Conservation (phyloP, 92 coral and sea anemone species). For the Porites lobata region DNA sequence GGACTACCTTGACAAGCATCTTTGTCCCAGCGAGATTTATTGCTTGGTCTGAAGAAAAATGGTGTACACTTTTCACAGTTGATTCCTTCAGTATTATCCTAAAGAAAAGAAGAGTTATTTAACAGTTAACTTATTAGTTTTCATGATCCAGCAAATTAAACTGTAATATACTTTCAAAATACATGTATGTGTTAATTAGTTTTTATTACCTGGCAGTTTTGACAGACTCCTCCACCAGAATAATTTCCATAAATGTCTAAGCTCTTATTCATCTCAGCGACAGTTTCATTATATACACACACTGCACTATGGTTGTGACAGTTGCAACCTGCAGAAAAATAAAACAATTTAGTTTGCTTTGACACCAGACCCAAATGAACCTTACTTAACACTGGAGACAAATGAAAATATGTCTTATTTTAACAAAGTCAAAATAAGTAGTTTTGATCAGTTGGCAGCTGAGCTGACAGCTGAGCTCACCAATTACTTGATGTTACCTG, state of each 20-base stretch:
- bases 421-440: too few species aligned
- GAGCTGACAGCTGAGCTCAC: too few species aligned
- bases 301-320: constrained; percentile 91
- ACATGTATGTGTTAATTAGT: background rate
- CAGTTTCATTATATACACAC: constrained; percentile 90
- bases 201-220: constrained; percentile 80
- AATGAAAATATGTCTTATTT: too few species aligned
- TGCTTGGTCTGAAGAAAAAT: constrained; percentile 75
- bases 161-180: background rate
- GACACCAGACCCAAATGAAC: background rate
- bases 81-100: constrained; percentile 96
- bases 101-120: background rate
- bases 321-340: constrained; percentile 77
- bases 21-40: constrained; percentile 65
- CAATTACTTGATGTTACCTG: too few species aligned
- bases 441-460: too few species aligned
- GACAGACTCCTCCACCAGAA: constrained; percentile 97
- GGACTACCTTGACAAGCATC: constrained; percentile 84
- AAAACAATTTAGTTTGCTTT: background rate
- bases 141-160: background rate
- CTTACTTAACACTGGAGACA: too few species aligned
- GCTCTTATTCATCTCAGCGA: constrained; percentile 83
- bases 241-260: constrained; percentile 80
- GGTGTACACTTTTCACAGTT: constrained; percentile 86
- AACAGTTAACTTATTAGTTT: background rate